Conservation (phyloP, 2,888 invertebrate species). For the Himalopsyche anomala region DNA sequence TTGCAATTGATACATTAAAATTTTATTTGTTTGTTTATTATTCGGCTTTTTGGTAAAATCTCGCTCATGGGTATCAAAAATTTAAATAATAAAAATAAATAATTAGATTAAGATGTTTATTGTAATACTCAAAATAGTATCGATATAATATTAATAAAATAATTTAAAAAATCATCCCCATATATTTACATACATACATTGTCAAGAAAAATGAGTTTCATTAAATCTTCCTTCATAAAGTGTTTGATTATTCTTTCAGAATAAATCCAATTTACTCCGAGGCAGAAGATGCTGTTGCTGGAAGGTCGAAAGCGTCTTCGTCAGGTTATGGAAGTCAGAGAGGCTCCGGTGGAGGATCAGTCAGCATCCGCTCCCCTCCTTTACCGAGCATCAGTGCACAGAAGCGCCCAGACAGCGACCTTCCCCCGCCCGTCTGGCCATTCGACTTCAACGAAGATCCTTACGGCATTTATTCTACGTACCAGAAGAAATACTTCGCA, state of each 20-base stretch:
- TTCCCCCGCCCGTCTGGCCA: slow-evolving; percentile 58
- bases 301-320: slow-evolving; percentile 64
- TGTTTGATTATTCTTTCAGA: slow-evolving; percentile 50
- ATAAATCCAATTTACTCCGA: slow-evolving; percentile 65
- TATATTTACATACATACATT: too few species aligned
- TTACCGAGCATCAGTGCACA: slow-evolving; percentile 45
- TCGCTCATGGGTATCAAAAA: too few species aligned
- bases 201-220: neutral
- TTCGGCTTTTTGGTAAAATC: too few species aligned
- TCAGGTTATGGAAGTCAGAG: slow-evolving; percentile 65
- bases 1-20: too few species aligned
- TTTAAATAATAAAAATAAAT: too few species aligned
- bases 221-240: neutral
- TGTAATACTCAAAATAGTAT: too few species aligned
- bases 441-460: slow-evolving; percentile 59
- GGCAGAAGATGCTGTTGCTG: slow-evolving; percentile 63
- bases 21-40: too few species aligned
- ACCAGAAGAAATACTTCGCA: slow-evolving; percentile 34
- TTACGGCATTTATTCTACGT: slow-evolving; percentile 63
- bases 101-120: too few species aligned
- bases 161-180: too few species aligned
- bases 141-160: too few species aligned
- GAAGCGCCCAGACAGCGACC: slow-evolving; percentile 50
- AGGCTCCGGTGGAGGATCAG: slow-evolving; percentile 64
- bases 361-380: slow-evolving; percentile 59